Conservation (phyloP, 2,113 vertebrate genomes). For the Ageneiosus marmoratus region DNA sequence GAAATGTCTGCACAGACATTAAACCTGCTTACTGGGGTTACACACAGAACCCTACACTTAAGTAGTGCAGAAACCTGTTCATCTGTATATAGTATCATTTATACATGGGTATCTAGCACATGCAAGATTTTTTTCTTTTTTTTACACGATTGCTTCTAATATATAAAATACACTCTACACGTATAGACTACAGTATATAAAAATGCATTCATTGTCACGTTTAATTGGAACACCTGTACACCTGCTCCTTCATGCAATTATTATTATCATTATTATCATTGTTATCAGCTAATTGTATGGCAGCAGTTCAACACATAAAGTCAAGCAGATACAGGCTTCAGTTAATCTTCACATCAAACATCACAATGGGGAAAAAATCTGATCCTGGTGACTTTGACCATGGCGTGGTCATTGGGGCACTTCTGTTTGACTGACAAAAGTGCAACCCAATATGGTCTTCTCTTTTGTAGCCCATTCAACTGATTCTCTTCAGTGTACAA, state of each 20-base stretch:
- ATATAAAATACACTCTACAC: background rate
- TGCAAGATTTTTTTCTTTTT: background rate
- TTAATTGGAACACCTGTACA: background rate
- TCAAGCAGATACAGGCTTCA: background rate
- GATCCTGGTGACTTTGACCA: background rate
- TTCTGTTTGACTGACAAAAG: background rate
- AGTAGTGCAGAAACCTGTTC: background rate
- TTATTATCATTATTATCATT: too few species aligned
- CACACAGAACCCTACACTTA: slow-evolving; percentile 11
- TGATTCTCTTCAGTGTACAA: background rate
- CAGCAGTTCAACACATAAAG: background rate
- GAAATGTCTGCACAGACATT: slow-evolving; percentile 60
- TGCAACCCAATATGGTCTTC: background rate
- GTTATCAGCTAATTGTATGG: background rate
- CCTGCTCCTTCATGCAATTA: background rate
- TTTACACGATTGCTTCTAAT: background rate
- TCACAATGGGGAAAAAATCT: background rate
- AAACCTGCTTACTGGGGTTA: slow-evolving; percentile 48
- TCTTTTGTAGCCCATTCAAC: background rate
- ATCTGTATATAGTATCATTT: background rate
- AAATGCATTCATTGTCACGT: too few species aligned
- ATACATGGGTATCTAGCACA: background rate
- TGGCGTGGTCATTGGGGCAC: background rate
- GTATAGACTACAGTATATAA: too few species aligned
- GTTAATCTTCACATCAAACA: background rate